Conservation (phyloP, 2,888 invertebrate genomes). For the Bruchidius siliquastri region DNA sequence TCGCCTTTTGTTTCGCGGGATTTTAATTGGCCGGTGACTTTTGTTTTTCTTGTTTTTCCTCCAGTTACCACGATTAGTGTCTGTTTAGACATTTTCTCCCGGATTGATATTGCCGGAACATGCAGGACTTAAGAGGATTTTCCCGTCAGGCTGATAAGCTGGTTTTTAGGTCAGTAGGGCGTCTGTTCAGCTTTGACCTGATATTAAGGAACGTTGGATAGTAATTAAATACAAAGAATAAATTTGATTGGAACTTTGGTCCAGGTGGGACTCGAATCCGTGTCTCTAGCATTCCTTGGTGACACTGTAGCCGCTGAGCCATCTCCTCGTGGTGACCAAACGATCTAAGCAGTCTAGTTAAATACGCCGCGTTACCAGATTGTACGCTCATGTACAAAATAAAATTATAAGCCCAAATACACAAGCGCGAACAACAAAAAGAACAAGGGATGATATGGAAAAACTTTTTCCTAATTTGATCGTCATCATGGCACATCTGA, state of each 20-base stretch:
- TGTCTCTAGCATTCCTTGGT: too few species aligned
- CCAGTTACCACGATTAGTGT: background rate
- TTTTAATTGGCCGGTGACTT: background rate
- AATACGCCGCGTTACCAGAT: too few species aligned
- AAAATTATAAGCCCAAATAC: background rate
- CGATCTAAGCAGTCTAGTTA: too few species aligned
- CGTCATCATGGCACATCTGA: background rate
- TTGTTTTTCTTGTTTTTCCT: background rate
- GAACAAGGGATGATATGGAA: background rate
- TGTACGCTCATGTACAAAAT: background rate
- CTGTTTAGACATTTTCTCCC: background rate
- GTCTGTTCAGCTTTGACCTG: background rate
- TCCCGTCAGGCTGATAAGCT: background rate
- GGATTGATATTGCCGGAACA: background rate
- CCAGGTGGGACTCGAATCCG: too few species aligned
- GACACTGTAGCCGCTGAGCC: too few species aligned
- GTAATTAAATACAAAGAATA: too few species aligned
- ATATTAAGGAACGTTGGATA: too few species aligned
- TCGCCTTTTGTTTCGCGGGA: background rate
- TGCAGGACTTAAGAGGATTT: background rate
- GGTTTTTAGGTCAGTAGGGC: background rate
- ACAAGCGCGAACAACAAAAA: background rate
- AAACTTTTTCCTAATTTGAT: background rate
- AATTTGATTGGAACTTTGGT: too few species aligned
- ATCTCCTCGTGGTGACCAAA: too few species aligned